These are phyloP conservation scores for Otus sunia DNA, from an alignment of 2,113 vertebrate genomes.

Conservation along the genomic window DNA sequence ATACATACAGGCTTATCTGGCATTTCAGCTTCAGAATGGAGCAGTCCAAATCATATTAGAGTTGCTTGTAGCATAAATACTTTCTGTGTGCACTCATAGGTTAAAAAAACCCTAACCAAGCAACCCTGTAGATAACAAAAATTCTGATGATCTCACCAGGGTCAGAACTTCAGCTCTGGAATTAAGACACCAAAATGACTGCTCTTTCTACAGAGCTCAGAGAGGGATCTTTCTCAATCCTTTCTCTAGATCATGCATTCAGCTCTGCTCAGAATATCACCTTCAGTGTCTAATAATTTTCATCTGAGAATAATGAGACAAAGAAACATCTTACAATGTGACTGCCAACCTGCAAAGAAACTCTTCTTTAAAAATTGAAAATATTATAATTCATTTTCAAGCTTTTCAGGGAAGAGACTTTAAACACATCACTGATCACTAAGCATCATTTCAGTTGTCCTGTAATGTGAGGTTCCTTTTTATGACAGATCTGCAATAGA, in stretches of 20 bases:
- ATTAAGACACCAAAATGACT: neutral
- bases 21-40: neutral
- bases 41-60: neutral
- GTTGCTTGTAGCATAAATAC: neutral
- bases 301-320: neutral
- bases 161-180: neutral
- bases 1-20: neutral
- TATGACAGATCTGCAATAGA: slow-evolving; percentile 68
- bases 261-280: neutral
- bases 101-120: neutral
- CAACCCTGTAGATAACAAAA: neutral
- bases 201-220: neutral
- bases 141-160: neutral
- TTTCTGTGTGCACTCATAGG: neutral
- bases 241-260: neutral
- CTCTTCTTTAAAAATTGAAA: neutral
- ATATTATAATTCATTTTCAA: neutral
- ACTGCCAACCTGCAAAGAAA: neutral
- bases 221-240: neutral
- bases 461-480: slow-evolving; percentile 49
- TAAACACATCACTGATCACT: neutral
- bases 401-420: neutral
- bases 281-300: neutral
- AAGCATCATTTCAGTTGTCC: slow-evolving; percentile 49
- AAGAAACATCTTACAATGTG: neutral